Percentiles rank a stretch among this genome's conserved stretches.
These are phyloP conservation scores for Melanchra persicariae DNA, from an alignment of 2,888 invertebrate genomes.

Conservation along the genomic window DNA sequence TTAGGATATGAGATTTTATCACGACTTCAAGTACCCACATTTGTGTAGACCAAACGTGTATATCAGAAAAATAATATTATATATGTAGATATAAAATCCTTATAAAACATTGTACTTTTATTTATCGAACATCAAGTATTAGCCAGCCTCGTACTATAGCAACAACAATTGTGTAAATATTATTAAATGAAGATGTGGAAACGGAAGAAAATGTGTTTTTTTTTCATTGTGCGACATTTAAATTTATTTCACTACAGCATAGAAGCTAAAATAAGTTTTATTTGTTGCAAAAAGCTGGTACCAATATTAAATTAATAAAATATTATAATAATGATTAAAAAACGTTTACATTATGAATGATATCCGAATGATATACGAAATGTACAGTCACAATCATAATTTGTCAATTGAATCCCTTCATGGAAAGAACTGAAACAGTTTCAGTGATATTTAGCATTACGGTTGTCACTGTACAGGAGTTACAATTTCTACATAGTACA, in stretches of 20 bases:
- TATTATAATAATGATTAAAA: constrained; percentile 44
- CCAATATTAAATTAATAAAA: constrained; percentile 55
- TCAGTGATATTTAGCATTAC: constrained; percentile 22
- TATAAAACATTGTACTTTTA: constrained; percentile 67
- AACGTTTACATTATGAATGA: constrained; percentile 54
- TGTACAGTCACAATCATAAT: constrained; percentile 47
- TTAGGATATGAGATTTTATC: constrained; percentile 47
- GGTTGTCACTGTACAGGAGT: constrained; percentile 47
- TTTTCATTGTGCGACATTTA: constrained; percentile 55
- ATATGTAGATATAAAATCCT: constrained; percentile 60
- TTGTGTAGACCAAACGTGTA: constrained; percentile 62
- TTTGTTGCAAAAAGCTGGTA: constrained; percentile 51
- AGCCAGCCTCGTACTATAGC: constrained; percentile 45
- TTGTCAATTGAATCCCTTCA: constrained; percentile 41
- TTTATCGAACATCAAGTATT: constrained; percentile 53
- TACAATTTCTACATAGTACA: constrained; percentile 40
- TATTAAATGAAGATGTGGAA: constrained; percentile 46
- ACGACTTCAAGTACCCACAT: constrained; percentile 20
- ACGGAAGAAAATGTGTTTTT: constrained; percentile 37
- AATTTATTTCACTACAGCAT: constrained; percentile 51
- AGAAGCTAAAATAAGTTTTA: constrained; percentile 57
- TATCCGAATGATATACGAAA: constrained; percentile 34
- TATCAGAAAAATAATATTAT: constrained; percentile 47
- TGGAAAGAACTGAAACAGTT: constrained; percentile 41
- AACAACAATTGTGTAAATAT: constrained; percentile 52